A percentile compares a stretch with the other conserved stretches of the same genome.
These are phyloP conservation scores for Cheiracanthium punctorium DNA, from an alignment of 2,888 invertebrate species.

Conservation along the genomic window DNA sequence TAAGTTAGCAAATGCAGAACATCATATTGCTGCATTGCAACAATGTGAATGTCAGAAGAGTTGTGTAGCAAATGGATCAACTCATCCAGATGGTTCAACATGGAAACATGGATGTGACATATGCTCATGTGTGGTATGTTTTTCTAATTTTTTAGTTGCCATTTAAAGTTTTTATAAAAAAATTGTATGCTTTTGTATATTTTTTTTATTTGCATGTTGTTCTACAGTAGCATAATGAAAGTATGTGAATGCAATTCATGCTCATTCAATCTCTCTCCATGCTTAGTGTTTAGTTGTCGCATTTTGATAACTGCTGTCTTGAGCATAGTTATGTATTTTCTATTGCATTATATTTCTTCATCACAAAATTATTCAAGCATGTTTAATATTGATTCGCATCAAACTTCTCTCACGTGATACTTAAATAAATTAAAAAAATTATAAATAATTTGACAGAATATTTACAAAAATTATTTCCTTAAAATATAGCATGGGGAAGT, in stretches of 20 bases:
- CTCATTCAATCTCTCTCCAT: no score
- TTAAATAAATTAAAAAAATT: not conserved
- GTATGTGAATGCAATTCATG: no score
- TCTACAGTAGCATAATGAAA: no score
- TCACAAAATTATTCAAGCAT: no score
- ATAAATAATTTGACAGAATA: not conserved
- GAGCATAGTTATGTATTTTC: no score
- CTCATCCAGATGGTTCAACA: constrained; percentile 87
- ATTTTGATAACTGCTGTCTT: no score
- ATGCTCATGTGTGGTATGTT: constrained; percentile 89
- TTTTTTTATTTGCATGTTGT: no score
- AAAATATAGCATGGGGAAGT: constrained; percentile 85
- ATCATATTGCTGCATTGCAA: constrained; percentile 86
- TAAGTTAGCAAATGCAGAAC: constrained; percentile 88
- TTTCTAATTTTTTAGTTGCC: not conserved
- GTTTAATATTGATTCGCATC: no score
- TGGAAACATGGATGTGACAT: constrained; percentile 91
- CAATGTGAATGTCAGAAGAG: constrained; percentile 94
- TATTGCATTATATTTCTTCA: no score
- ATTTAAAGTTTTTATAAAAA: not conserved
- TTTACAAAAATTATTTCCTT: not conserved
- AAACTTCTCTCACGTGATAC: no score
- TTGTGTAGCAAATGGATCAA: constrained; percentile 87
- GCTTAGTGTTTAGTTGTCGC: no score
- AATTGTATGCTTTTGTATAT: no score